Percentiles rank a stretch among this genome's conserved stretches.
Evolutionary conservation across 2,113 vertebrate species (phyloP).

Genomic region (Passer domesticus): DNA sequence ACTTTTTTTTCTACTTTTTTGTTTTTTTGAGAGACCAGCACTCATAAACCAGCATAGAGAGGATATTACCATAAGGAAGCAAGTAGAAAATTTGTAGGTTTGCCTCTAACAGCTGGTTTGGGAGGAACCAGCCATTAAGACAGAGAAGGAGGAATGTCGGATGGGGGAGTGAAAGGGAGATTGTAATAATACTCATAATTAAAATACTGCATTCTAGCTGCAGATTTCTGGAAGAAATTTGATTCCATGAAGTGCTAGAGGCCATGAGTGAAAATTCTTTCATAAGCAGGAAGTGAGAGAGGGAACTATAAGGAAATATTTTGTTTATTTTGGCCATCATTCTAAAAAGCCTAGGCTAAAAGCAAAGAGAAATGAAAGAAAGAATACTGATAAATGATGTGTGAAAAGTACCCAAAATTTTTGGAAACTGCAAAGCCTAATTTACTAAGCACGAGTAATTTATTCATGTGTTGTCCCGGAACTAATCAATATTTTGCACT

Average conservation of each 20-base stretch:
- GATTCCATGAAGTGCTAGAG: constrained; percentile 65
- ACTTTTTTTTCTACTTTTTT: not conserved
- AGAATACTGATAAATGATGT: constrained; percentile 46
- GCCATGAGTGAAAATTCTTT: constrained; percentile 64
- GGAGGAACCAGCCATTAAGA: not conserved
- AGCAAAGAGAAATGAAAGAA: constrained; percentile 41
- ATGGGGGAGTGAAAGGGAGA: constrained; percentile 34
- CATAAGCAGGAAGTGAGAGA: constrained; percentile 67
- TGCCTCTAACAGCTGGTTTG: constrained; percentile 37
- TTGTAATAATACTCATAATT: constrained; percentile 64
- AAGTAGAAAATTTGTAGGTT: constrained; percentile 27
- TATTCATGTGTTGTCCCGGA: constrained; percentile 22
- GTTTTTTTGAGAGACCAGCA: not conserved
- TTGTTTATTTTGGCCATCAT: constrained; percentile 60
- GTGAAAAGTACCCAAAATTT: constrained; percentile 30
- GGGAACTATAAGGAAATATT: constrained; percentile 55
- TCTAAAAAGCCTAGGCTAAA: constrained; percentile 31
- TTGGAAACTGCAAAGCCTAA: constrained; percentile 5
- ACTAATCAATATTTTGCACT: constrained; percentile 49
- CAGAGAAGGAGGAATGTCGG: constrained; percentile 10
- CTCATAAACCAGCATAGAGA: not conserved
- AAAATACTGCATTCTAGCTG: constrained; percentile 53
- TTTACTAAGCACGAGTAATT: not conserved
- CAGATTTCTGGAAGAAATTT: constrained; percentile 58
- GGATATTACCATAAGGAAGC: constrained; percentile 7